A percentile compares a stretch with the other conserved stretches of the same genome.
These are phyloP conservation scores for Pangasius djambal DNA, from an alignment of 2,797 vertebrate species.

Conservation along the genomic window DNA sequence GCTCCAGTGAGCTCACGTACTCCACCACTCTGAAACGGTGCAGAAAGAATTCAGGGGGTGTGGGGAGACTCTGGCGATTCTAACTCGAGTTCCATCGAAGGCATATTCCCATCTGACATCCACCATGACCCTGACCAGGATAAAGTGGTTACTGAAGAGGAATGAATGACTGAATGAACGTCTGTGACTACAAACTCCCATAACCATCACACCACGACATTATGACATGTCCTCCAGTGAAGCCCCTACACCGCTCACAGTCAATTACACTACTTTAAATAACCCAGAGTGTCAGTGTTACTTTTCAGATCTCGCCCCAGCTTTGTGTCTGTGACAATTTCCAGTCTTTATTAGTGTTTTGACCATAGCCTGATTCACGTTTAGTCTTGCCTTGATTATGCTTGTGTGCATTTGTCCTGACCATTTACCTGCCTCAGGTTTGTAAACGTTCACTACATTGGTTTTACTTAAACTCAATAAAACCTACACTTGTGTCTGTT, in stretches of 20 bases:
- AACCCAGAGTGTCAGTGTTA: neutral
- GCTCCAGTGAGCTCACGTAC: conserved; percentile 92
- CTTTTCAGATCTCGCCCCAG: neutral
- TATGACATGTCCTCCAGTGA: neutral
- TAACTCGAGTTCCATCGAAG: neutral
- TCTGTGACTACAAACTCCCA: neutral
- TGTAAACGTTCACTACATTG: neutral
- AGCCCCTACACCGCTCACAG: neutral
- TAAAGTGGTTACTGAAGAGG: neutral
- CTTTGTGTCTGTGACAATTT: neutral
- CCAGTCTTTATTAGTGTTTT: neutral
- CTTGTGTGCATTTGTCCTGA: neutral
- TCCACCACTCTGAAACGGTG: conserved; percentile 84
- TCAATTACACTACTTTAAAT: neutral
- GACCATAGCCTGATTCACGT: neutral
- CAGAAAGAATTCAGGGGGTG: neutral
- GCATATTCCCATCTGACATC: neutral
- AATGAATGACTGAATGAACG: neutral
- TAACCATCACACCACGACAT: neutral
- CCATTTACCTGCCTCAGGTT: neutral
- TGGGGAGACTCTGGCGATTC: too few relatives aligned
- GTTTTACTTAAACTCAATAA: neutral
- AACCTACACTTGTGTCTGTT: neutral
- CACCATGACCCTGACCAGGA: neutral
- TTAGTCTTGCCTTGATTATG: neutral